Evolutionary conservation across 2,888 invertebrate species (phyloP).

Genomic region (Drosophila villosipedis): DNA sequence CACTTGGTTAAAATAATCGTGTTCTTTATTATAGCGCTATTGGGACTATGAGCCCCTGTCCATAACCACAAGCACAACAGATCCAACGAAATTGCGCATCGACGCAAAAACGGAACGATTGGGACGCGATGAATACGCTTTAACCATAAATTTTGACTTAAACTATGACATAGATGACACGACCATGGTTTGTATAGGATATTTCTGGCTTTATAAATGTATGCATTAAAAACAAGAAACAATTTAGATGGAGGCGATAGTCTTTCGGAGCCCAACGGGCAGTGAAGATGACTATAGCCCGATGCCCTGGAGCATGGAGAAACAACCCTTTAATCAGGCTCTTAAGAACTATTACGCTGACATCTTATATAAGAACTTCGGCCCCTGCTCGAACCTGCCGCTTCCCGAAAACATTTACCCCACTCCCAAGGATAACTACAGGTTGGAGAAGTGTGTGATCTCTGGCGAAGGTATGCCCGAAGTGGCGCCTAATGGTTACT

Average conservation of each 20-base stretch:
- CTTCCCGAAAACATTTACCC: neutral
- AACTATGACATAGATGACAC: conserved; percentile 35
- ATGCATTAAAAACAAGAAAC: neutral
- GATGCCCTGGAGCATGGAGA: conserved; percentile 37
- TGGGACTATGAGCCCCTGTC: conserved; percentile 36
- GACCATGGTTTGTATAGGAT: conserved; percentile 22
- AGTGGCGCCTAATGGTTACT: conserved; percentile 50
- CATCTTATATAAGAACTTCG: conserved; percentile 38
- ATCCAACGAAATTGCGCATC: conserved; percentile 16
- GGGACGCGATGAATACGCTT: conserved; percentile 20
- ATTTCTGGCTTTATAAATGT: neutral
- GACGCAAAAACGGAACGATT: conserved; percentile 8
- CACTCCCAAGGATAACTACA: neutral
- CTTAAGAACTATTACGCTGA: conserved; percentile 40
- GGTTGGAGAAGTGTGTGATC: conserved; percentile 25
- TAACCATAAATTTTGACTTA: neutral
- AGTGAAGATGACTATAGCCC: conserved; percentile 50
- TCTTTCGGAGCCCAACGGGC: conserved; percentile 49
- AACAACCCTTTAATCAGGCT: conserved; percentile 22
- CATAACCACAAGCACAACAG: conserved; percentile 16
- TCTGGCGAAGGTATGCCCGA: conserved; percentile 54
- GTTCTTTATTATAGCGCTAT: conserved; percentile 10
- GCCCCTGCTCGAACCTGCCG: conserved; percentile 42
- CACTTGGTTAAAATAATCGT: neutral
- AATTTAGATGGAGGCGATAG: conserved; percentile 1